phyloP scores from a whole-genome alignment of 2,888 invertebrate species.

The Hydrotaea cyrtoneurina region DNA sequence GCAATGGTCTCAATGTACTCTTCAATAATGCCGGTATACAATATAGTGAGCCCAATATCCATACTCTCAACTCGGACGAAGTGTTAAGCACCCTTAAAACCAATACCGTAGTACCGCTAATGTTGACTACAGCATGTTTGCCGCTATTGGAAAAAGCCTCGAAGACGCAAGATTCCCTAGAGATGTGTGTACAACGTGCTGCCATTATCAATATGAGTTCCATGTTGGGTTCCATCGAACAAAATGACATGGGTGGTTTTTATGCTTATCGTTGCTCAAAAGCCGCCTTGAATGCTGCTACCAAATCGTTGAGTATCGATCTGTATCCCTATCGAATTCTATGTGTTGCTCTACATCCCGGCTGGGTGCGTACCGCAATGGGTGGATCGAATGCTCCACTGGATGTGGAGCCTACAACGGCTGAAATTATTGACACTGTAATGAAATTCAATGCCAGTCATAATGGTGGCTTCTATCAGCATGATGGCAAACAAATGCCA shows the following conservation, averaged over 20 bases:
- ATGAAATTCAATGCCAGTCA: slow-evolving; percentile 84
- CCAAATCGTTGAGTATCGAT: slow-evolving; percentile 91
- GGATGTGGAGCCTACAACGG: slow-evolving; percentile 86
- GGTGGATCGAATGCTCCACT: slow-evolving; percentile 91
- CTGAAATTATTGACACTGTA: slow-evolving; percentile 86
- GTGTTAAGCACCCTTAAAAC: slow-evolving; percentile 86
- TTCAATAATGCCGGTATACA: slow-evolving; percentile 92
- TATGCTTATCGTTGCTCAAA: slow-evolving; percentile 94
- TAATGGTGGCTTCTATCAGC: slow-evolving; percentile 89
- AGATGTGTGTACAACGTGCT: slow-evolving; percentile 84
- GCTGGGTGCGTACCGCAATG: slow-evolving; percentile 95
- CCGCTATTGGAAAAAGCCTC: slow-evolving; percentile 88
- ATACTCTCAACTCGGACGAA: slow-evolving; percentile 86
- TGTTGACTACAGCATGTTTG: slow-evolving; percentile 89
- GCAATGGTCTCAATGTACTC: slow-evolving; percentile 90
- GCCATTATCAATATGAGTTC: slow-evolving; percentile 90
- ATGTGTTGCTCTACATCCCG: slow-evolving; percentile 90
- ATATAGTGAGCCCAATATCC: slow-evolving; percentile 88
- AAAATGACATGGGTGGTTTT: slow-evolving; percentile 88
- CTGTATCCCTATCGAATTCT: slow-evolving; percentile 88
- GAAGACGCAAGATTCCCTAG: slow-evolving; percentile 81
- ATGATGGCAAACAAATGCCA: slow-evolving; percentile 87
- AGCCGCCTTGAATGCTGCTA: slow-evolving; percentile 93
- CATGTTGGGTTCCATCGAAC: slow-evolving; percentile 88
- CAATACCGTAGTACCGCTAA: slow-evolving; percentile 91